Base-by-base conservation (phyloP, 2,797 vertebrate species). In the Poliocrania exsul region DNA sequence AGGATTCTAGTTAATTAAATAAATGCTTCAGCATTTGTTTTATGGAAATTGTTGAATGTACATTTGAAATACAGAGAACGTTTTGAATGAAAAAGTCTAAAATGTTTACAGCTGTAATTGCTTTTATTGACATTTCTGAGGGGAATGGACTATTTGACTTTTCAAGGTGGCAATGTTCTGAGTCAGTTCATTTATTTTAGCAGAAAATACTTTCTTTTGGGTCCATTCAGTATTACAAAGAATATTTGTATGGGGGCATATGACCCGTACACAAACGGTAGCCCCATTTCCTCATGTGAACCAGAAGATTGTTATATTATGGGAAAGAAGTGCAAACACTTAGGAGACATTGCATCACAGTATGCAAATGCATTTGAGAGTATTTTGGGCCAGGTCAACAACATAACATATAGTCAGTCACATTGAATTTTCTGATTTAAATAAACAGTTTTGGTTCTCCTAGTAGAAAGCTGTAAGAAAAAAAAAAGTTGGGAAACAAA, bases 371-470 rank as follows among this genome's bases (percentile, higher is more conserved):
- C 3, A 35, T 18, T 89, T 46, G 13, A 42, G 61, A 90, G 13
- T 90, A 94, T 93, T 95, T 95, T 80, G 65, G 54, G 81, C 31
- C 53, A 44, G 28, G 42, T 85, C 79, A 95, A 73, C 57, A 81
- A 49, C 24, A 46, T 42, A 86, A 62, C 13, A 44, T 86, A 25
- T 3, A 65, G 58, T 72, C 73, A 70, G 44, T 73, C 71, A 71
- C 49, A 56, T 9, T 88, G 80, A 83, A 56, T 91, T 74, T 46
- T 78, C 47, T 75, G 42, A 29, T 78, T 81, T 71, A 72, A 86
- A 72, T 23, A 81, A 3, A 65, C 2, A 4, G 20, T 6, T 87
- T 86, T 80, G 37, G 75, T 92, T 93, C 92, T 86, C 58, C 25
- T 37, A 66, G 33, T 49, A 46, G 58, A 83, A 93, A 91, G 62